Evolutionary conservation across 2,888 invertebrate genomes (phyloP).

Genomic region (Apotomis capreana): DNA sequence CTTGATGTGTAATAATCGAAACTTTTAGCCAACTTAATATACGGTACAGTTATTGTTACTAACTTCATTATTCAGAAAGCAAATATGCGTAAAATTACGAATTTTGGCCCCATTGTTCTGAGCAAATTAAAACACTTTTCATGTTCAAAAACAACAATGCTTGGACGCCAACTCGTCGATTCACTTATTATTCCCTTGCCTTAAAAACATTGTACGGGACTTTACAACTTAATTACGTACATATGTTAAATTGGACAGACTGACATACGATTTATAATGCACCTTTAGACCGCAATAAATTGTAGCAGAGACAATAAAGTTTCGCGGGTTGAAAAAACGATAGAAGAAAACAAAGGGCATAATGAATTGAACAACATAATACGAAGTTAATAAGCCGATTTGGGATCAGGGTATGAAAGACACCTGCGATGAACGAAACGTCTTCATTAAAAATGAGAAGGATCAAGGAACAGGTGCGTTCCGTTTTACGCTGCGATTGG

Average conservation of each 20-base stretch:
- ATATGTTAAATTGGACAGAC: slow-evolving; percentile 72
- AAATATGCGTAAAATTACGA: slow-evolving; percentile 39
- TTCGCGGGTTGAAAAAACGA: slow-evolving; percentile 71
- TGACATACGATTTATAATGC: slow-evolving; percentile 76
- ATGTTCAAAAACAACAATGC: slow-evolving; percentile 49
- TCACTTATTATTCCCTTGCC: slow-evolving; percentile 58
- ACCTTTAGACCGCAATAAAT: slow-evolving; percentile 74
- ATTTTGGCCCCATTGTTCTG: slow-evolving; percentile 58
- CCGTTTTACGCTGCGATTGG: slow-evolving; percentile 63
- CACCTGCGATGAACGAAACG: slow-evolving; percentile 77
- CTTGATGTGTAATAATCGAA: slow-evolving; percentile 28
- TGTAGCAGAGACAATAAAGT: slow-evolving; percentile 70
- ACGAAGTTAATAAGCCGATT: slow-evolving; percentile 68
- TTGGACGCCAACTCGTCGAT: slow-evolving; percentile 55
- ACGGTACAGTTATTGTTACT: slow-evolving; percentile 25
- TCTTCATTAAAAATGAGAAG: slow-evolving; percentile 79
- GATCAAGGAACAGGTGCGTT: slow-evolving; percentile 67
- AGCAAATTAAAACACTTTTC: slow-evolving; percentile 59
- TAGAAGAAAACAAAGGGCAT: slow-evolving; percentile 80
- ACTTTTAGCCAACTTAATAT: slow-evolving; percentile 42
- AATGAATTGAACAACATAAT: slow-evolving; percentile 80
- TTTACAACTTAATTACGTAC: slow-evolving; percentile 80
- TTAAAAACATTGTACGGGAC: slow-evolving; percentile 70
- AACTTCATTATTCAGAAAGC: slow-evolving; percentile 28
- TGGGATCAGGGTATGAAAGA: slow-evolving; percentile 58